These are phyloP conservation scores for Ptilorrhoa leucosticta DNA, from an alignment of 2,113 vertebrate species.

Conservation along the genomic window DNA sequence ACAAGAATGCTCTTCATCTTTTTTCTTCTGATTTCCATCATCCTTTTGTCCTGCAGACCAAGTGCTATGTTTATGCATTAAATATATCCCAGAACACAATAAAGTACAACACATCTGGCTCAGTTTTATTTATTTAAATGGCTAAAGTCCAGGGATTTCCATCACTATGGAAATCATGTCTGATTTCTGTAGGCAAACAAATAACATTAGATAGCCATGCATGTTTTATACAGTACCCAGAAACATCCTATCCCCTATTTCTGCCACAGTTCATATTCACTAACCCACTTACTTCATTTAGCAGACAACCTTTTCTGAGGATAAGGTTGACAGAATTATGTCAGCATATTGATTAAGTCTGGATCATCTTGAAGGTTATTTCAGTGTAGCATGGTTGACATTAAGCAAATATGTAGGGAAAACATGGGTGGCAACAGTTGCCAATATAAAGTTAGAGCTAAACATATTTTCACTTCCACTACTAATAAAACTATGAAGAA, in stretches of 20 bases:
- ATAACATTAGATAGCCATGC: background rate
- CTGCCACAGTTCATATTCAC: background rate
- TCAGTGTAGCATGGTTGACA: background rate
- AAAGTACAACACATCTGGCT: background rate
- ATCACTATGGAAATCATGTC: background rate
- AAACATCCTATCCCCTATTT: background rate
- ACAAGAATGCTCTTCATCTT: background rate
- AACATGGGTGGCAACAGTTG: background rate
- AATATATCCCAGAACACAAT: background rate
- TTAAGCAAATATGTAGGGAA: background rate
- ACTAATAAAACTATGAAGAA: background rate
- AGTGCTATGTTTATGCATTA: background rate
- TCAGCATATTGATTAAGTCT: background rate
- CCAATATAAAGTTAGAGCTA: background rate
- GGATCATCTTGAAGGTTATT: background rate
- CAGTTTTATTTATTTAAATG: background rate
- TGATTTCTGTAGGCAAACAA: background rate
- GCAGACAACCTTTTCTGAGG: background rate
- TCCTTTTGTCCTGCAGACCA: background rate
- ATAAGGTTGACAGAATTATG: background rate
- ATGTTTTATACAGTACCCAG: background rate
- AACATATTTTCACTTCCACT: background rate
- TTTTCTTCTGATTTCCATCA: background rate
- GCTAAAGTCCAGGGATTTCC: background rate
- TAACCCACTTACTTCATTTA: background rate